Conservation (phyloP, 2,113 vertebrate genomes). For the Polyodon spathula region DNA sequence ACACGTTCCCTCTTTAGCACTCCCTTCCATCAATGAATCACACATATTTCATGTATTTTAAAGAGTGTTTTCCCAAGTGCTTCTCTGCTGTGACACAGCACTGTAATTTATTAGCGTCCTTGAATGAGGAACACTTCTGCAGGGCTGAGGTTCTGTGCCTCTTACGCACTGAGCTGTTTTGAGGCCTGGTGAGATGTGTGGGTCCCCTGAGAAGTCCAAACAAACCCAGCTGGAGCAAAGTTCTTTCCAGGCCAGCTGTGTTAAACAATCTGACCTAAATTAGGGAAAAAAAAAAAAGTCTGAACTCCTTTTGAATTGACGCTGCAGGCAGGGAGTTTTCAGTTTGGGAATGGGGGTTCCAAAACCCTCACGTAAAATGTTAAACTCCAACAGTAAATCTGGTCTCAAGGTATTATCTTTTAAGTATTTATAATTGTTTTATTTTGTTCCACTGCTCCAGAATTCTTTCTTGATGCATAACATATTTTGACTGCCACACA, state of each 20-base stretch:
- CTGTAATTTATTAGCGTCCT: conserved; percentile 30
- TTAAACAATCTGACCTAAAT: neutral
- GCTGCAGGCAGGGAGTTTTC: neutral
- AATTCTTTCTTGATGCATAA: no score
- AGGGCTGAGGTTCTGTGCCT: neutral
- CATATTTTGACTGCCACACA: no score
- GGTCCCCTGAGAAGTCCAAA: conserved; percentile 17
- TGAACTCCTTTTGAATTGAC: neutral
- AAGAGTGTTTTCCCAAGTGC: conserved; percentile 27
- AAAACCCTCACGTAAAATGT: no score
- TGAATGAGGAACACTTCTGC: neutral
- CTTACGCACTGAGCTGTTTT: neutral
- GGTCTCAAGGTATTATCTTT: no score
- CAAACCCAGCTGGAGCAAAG: conserved; percentile 21
- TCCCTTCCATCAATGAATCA: conserved; percentile 37
- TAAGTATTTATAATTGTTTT: no score
- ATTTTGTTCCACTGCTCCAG: no score
- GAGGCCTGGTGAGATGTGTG: neutral
- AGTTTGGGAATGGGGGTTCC: no score
- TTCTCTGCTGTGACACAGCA: conserved; percentile 24
- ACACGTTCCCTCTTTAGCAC: conserved; percentile 21
- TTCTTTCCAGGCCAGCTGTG: conserved; percentile 27
- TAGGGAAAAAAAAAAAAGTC: conserved; percentile 3
- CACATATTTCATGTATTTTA: conserved; percentile 30
- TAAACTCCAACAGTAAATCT: no score